Evolutionary conservation across 2,113 vertebrate species (phyloP), one percentile per base, ranked within the genome.

Genomic region (Pteruthius melanotis): DNA sequence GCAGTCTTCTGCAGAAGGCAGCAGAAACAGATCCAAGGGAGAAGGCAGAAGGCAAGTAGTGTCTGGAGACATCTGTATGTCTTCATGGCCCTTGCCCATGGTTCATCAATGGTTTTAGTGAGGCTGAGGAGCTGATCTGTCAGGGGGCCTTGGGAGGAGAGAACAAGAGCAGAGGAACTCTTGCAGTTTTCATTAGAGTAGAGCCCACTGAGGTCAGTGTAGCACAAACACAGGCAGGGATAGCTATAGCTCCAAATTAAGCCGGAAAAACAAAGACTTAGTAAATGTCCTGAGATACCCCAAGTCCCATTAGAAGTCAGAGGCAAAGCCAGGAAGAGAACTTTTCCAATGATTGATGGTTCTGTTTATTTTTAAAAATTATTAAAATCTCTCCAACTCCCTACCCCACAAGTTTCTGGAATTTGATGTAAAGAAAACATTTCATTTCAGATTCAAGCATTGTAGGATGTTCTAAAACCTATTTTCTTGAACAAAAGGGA

Each of bases 341-440:
- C 11, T 86, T 94, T 75, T 83, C 53, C 28, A 87, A n/a, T 87
- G 91, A 95, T 69, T 49, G 76, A 97, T 92, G 26, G 47, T 66
- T 90, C 93, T 96, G 60, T 94, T 97, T 93, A 83, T 92, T 96
- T 95, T 83, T 11, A 39, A 85, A 94, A 93, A 95, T 72, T 42
- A 83, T 50, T 89, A 78, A 70, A 90, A 89, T 54, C 56, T 69
- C 69, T 89, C 89, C 80, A 92, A 39, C 35, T 94, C 54, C 60
- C 60, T 23, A 31, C 44, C 12, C 64, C 86, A 70, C 35, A 56
- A 78, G 11, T 91, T 94, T 94, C 80, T 94, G 91, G 94, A 92
- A 89, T 93, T 66, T 47, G 76, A 93, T 89, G 76, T 93, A 94
- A 95, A 95, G 95, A 92, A 91, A 95, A 89, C n/a, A 89, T 70